Evolutionary conservation across 2,888 invertebrate genomes (phyloP).

Genomic region (Polylopha cassiicola): DNA sequence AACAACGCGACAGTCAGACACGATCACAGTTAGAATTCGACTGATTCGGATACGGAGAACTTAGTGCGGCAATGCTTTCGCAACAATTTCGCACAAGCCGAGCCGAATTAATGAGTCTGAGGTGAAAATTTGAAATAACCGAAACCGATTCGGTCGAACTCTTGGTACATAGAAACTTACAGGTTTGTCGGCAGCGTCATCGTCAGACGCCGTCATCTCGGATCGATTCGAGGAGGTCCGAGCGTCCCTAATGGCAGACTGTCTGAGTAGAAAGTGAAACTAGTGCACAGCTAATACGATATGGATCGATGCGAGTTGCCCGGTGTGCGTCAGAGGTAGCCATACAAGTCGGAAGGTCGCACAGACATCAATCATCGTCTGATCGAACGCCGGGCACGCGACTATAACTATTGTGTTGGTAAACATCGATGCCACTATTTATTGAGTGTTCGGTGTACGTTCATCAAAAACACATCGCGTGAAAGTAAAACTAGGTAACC

Average conservation of each 20-base stretch:
- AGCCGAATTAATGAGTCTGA: constrained; percentile 7
- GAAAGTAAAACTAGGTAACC: too few relatives aligned
- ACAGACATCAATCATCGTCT: constrained; percentile 52
- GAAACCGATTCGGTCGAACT: constrained; percentile 16
- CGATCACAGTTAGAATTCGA: constrained; percentile 14
- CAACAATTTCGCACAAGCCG: constrained; percentile 5
- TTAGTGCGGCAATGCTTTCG: constrained; percentile 19
- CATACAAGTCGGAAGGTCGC: constrained; percentile 54
- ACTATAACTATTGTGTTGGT: constrained; percentile 33
- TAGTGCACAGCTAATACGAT: constrained; percentile 45
- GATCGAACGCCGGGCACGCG: constrained; percentile 40
- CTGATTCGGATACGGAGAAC: constrained; percentile 1
- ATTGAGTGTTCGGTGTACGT: constrained; percentile 15
- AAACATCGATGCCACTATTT: constrained; percentile 27
- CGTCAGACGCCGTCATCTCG: constrained; percentile 35
- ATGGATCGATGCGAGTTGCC: constrained; percentile 61
- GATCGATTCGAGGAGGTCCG: constrained; percentile 34
- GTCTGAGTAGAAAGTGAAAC: constrained; percentile 58
- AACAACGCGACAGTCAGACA: constrained; percentile 49
- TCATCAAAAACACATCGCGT: constrained; percentile 16
- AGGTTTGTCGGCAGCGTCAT: constrained; percentile 33
- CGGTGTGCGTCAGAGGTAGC: constrained; percentile 49
- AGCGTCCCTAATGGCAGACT: constrained; percentile 48
- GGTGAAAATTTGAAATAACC: constrained; percentile 12
- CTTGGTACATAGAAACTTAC: constrained; percentile 48